phyloP scores from a whole-genome alignment of 2,113 vertebrate species.

The Melanerpes formicivorus region DNA sequence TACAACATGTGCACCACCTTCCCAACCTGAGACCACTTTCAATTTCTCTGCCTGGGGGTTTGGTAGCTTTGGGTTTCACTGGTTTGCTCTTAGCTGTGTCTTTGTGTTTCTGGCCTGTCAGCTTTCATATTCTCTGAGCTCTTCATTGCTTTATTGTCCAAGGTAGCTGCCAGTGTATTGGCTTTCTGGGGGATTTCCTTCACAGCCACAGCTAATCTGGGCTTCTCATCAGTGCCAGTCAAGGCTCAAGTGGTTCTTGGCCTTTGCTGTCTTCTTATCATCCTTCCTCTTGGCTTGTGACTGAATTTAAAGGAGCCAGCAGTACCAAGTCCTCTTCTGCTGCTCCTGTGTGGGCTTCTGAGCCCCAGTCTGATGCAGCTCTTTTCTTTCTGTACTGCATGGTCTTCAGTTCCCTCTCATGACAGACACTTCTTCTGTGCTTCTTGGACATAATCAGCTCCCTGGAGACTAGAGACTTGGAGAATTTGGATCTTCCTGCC shows the following conservation, averaged over 20 bases:
- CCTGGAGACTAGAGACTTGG: background rate
- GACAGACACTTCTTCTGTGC: background rate
- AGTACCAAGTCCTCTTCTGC: background rate
- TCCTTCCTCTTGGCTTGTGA: background rate
- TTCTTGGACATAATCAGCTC: background rate
- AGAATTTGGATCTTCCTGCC: background rate
- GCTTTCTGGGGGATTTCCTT: background rate
- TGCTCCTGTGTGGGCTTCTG: background rate
- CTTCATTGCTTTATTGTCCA: background rate
- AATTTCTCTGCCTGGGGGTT: background rate
- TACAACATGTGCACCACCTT: background rate
- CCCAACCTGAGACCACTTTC: background rate
- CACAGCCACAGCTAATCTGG: background rate
- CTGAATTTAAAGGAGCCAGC: background rate
- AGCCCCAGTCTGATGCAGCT: background rate
- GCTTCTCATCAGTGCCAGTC: background rate
- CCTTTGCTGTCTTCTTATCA: background rate
- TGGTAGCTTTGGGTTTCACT: background rate
- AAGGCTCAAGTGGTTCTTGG: background rate
- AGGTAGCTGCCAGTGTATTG: background rate
- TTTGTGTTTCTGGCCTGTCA: background rate
- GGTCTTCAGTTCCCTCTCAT: background rate
- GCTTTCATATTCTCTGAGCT: background rate
- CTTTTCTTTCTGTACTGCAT: background rate
- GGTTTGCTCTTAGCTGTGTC: background rate